phyloP scores from a whole-genome alignment of 2,797 vertebrate genomes.

The Hippopotamyrus pictus region DNA sequence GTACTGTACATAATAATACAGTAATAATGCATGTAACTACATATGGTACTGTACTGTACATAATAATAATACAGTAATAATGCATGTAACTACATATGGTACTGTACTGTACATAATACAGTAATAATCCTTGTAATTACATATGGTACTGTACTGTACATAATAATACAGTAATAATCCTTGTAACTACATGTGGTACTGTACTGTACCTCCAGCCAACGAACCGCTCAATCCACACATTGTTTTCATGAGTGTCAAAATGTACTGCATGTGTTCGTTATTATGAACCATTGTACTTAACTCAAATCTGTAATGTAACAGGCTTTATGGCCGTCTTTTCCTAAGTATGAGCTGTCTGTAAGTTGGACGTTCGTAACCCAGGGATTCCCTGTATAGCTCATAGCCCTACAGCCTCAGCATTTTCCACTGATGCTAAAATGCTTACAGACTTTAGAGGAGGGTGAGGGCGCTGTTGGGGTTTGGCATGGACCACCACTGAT shows the following conservation, averaged over 20 bases:
- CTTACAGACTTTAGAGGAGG: slow-evolving; percentile 64
- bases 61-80: no score
- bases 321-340: background rate
- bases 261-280: background rate
- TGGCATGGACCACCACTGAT: slow-evolving; percentile 64
- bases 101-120: no score
- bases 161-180: background rate
- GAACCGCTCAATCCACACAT: background rate
- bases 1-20: no score
- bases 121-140: no score
- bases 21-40: no score
- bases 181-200: background rate
- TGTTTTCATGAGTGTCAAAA: background rate
- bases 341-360: background rate
- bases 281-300: background rate
- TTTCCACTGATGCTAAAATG: slow-evolving; percentile 77
- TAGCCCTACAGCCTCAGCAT: slow-evolving; percentile 49
- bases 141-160: no score
- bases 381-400: slow-evolving; percentile 28
- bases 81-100: no score
- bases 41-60: no score
- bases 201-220: background rate
- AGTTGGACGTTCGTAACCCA: background rate
- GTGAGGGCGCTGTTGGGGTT: slow-evolving; percentile 59
- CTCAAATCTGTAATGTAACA: background rate